Percentiles rank a stretch among this genome's conserved stretches.
phyloP scores from a whole-genome alignment of 2,888 invertebrate genomes.

The Chirona hameri region DNA sequence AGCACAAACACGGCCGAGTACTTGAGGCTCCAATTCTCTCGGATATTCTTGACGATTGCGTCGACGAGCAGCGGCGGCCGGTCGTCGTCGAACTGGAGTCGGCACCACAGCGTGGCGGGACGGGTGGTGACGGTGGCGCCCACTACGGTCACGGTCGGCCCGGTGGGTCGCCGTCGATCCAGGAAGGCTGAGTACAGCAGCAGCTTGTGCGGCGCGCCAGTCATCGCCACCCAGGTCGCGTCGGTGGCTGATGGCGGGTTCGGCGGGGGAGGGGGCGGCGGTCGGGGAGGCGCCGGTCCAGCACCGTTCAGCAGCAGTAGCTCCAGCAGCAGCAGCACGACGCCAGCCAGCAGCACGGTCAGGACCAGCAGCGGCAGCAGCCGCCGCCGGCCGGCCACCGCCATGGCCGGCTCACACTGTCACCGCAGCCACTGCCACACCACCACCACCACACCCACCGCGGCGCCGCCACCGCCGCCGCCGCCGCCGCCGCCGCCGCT shows the following conservation, averaged over 20 bases:
- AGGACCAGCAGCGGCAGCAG: neutral
- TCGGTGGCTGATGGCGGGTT: neutral
- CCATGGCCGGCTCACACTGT: neutral
- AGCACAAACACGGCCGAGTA: constrained; percentile 79
- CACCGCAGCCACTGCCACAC: neutral
- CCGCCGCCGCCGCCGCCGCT: neutral
- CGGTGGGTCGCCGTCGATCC: neutral
- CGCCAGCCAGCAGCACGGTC: constrained; percentile 4
- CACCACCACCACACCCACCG: no score
- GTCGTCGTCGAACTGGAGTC: constrained; percentile 38
- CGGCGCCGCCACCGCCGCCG: neutral
- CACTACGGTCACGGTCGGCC: neutral
- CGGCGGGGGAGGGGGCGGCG: neutral
- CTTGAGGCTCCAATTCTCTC: constrained; percentile 90
- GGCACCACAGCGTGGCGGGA: constrained; percentile 35
- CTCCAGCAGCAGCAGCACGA: constrained; percentile 13
- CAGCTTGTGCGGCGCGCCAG: neutral
- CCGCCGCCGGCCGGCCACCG: neutral
- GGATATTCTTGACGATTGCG: constrained; percentile 59
- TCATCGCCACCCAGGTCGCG: neutral
- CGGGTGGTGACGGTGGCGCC: neutral
- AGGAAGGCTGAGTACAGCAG: neutral
- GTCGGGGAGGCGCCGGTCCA: neutral
- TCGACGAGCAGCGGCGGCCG: constrained; percentile 37
- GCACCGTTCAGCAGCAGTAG: neutral